Evolutionary conservation across 2,797 vertebrate genomes (phyloP).

Genomic region (Steatocranus sp.): DNA sequence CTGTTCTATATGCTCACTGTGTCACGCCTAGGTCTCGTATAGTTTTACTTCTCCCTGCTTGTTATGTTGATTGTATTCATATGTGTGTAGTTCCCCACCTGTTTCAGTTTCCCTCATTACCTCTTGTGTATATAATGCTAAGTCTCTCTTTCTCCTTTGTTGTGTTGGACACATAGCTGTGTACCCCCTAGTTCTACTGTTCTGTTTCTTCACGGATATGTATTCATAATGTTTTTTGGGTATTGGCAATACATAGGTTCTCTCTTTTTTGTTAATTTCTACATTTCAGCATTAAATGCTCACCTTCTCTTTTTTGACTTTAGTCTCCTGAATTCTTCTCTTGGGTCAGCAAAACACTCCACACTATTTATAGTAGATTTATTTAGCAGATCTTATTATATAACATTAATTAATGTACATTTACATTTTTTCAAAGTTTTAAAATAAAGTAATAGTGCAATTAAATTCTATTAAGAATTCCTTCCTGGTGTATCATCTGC

Average conservation of each 20-base stretch:
- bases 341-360: background rate
- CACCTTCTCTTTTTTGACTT: background rate
- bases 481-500: too few relatives aligned
- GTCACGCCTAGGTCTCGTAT: background rate
- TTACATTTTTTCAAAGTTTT: too few relatives aligned
- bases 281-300: background rate
- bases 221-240: background rate
- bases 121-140: background rate
- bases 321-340: too few relatives aligned
- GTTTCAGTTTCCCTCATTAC: conserved; percentile 5
- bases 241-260: background rate
- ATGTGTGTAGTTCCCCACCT: background rate
- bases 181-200: background rate
- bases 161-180: background rate
- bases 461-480: background rate
- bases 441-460: background rate
- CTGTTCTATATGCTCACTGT: background rate
- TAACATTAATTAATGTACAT: background rate
- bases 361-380: background rate
- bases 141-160: conserved; percentile 40
- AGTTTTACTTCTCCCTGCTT: background rate
- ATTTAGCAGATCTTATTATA: too few relatives aligned
- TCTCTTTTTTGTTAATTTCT: background rate
- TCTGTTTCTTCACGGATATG: background rate
- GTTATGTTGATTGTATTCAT: background rate